phyloP scores from a whole-genome alignment of 2,797 vertebrate species.

The Myotis pilosus region DNA sequence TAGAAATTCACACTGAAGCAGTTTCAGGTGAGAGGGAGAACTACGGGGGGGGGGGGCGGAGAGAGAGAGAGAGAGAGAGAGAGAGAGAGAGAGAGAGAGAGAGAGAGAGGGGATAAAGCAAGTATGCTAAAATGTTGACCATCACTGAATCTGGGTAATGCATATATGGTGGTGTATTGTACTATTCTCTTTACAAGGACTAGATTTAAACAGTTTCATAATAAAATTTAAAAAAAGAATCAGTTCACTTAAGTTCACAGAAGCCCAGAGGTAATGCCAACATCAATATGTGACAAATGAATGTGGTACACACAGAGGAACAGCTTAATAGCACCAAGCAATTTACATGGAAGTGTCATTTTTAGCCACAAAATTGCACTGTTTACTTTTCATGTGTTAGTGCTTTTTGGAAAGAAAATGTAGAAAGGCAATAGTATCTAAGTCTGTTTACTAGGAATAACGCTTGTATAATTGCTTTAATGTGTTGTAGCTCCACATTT shows the following conservation, averaged over 20 bases:
- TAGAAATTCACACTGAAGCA: neutral
- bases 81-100: neutral
- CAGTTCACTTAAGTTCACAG: slow-evolving; percentile 60
- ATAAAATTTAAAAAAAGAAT: neutral
- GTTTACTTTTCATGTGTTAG: slow-evolving; percentile 55
- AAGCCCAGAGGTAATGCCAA: neutral
- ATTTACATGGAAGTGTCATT: slow-evolving; percentile 5
- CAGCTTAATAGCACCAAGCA: neutral
- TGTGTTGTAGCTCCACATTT: slow-evolving; percentile 63
- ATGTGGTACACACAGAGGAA: neutral
- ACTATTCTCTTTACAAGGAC: neutral
- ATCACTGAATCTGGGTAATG: no score
- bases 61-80: neutral
- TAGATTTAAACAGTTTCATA: slow-evolving; percentile 8
- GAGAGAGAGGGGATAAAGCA: neutral
- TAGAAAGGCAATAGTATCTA: slow-evolving; percentile 52
- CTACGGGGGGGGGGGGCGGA: fast-evolving
- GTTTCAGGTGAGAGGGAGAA: neutral
- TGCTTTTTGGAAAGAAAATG: slow-evolving; percentile 41
- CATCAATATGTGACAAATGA: neutral
- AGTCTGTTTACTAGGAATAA: slow-evolving; percentile 66
- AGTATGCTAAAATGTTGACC: neutral
- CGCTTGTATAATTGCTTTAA: slow-evolving; percentile 71
- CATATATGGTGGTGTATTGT: neutral
- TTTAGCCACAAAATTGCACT: slow-evolving; percentile 40